Evolutionary conservation across 2,888 invertebrate species (phyloP).

Genomic region (Clistopyga incitator): DNA sequence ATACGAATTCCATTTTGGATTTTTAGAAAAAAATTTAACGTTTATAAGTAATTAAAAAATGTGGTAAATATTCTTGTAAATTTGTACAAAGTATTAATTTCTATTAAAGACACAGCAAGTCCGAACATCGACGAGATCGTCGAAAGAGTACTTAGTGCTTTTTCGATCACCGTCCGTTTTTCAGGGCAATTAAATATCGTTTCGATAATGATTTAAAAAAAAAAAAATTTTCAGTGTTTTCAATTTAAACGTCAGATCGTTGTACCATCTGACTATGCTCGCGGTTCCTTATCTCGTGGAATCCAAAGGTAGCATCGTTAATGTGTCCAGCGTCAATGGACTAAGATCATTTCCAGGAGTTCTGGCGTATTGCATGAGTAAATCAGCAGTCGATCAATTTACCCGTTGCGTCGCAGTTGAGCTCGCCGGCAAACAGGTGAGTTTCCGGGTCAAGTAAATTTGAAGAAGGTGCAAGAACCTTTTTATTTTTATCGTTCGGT

Average conservation of each 20-base stretch:
- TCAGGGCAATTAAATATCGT: too few species aligned
- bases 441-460: background rate
- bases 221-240: conserved; percentile 87
- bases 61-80: too few species aligned
- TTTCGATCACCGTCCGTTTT: too few species aligned
- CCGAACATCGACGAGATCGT: too few species aligned
- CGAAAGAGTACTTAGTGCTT: too few species aligned
- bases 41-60: background rate
- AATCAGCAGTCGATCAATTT: conserved; percentile 97
- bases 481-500: too few species aligned
- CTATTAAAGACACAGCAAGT: too few species aligned
- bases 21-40: background rate
- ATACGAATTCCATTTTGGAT: too few species aligned
- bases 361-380: conserved; percentile 96
- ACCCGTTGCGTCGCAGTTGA: conserved; percentile 97
- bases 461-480: too few species aligned
- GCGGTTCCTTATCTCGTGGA: conserved; percentile 94
- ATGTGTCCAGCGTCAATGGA: conserved; percentile 97
- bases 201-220: background rate
- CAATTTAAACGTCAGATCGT: conserved; percentile 94
- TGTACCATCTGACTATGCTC: conserved; percentile 93
- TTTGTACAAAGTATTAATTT: too few species aligned
- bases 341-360: conserved; percentile 95
- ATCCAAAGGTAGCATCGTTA: conserved; percentile 96
- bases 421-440: conserved; percentile 89